Evolutionary conservation across 2,888 invertebrate genomes (phyloP).

Genomic region (Thymelicus lineola): DNA sequence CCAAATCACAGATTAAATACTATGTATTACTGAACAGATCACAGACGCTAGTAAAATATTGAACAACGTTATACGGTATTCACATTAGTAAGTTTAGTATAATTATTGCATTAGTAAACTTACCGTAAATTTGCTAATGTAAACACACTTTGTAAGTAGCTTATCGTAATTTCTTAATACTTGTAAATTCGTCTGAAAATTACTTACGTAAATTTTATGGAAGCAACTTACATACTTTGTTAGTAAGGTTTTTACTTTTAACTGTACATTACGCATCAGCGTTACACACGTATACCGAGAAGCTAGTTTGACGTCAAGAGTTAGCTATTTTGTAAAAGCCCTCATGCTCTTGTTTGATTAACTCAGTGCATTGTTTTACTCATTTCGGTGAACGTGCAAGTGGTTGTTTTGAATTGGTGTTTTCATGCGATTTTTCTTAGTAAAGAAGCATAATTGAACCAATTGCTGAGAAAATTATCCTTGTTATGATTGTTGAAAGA

Average conservation of each 20-base stretch:
- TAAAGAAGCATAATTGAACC: constrained; percentile 30
- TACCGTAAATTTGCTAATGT: no score
- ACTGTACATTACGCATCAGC: constrained; percentile 37
- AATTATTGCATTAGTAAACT: no score
- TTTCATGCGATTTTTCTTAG: constrained; percentile 39
- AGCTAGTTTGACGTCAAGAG: constrained; percentile 33
- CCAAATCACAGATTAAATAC: no score
- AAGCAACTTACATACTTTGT: no score
- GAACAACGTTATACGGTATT: no score
- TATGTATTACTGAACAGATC: no score
- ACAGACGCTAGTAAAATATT: no score
- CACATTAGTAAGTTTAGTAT: no score
- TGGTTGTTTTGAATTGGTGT: constrained; percentile 29
- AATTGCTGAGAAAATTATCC: constrained; percentile 10
- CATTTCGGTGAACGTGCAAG: constrained; percentile 28
- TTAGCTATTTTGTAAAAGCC: constrained; percentile 27
- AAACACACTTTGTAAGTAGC: no score
- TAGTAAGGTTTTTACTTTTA: constrained; percentile 22
- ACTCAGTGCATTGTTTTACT: constrained; percentile 47
- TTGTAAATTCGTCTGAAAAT: no score
- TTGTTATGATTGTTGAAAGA: constrained; percentile 3
- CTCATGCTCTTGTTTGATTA: constrained; percentile 33
- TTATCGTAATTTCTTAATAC: no score
- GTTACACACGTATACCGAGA: constrained; percentile 24
- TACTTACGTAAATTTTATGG: no score